Evolutionary conservation across 2,113 vertebrate species (phyloP), one percentile per base, ranked within the genome.

Genomic region (Tricholaema leucomelas): DNA sequence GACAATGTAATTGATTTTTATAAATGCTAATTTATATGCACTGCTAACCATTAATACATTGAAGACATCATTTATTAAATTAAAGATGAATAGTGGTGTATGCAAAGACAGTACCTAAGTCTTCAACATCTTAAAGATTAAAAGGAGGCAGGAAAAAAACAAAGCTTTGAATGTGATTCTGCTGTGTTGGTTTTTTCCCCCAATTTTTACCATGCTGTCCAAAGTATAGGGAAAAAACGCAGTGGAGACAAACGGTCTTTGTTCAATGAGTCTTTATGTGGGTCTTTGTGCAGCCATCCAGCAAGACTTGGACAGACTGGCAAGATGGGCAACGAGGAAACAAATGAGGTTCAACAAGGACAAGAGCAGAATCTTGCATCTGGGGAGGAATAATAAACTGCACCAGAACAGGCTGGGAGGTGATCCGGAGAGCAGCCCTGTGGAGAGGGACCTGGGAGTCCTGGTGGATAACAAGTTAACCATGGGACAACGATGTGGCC

Each of bases 11-110:
- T 97, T 97, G 97, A 98, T 98, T 98, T 98, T 97, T 98, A 97
- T 97, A 97, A 98, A 98, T 97, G 97, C 96, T 97, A 97, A 98
- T 98, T 97, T 98, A 97, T 97, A 97, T 97, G 97, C 97, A 96
- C 96, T 96, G 94, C 94, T 98, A 97, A 91, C 97, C 92, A 96
- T 97, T 98, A 97, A 97, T 96, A 96, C 63, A 86, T 94, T 93
- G 93, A 95, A 96, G 93, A 96, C 93, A 97, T 95, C 67, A 50
- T 93, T 96, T 95, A 94, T 94, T 97, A 97, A 97, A 96, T 95
- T 97, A 91, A 92, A 97, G 96, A 96, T 95, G 96, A 96, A 96
- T 91, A 95, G 93, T 79, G n/a, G 75, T 93, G 72, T 76, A 86
- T 96, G 93, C 77, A 83, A 94, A 92, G 83, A 73, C 85, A 84